These are phyloP conservation scores for Porites australiensis DNA, from an alignment of 64 coral and sea anemone species.

Conservation along the genomic window DNA sequence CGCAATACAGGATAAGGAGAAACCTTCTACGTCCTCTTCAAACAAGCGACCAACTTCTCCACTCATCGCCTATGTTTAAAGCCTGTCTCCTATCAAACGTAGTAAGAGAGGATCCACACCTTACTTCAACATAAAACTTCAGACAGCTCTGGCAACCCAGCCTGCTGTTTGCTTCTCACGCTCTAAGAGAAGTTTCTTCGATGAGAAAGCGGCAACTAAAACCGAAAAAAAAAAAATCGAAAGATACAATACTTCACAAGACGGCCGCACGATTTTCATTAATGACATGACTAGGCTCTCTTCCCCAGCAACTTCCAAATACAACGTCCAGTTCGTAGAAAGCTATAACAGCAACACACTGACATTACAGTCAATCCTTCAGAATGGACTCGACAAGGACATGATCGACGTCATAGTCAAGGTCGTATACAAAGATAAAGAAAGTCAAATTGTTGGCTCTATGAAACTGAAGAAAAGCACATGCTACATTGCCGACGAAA, in stretches of 20 bases:
- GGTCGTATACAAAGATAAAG: slow-evolving; percentile 42
- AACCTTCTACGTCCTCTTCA: neutral
- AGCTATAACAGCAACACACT: no score
- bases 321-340: no score
- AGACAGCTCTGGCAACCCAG: slow-evolving; percentile 1
- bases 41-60: neutral
- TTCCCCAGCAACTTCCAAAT: no score
- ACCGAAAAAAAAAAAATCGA: slow-evolving; percentile 33
- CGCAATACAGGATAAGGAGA: neutral
- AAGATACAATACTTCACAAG: slow-evolving; percentile 9
- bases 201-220: slow-evolving; percentile 40
- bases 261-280: neutral
- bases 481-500: slow-evolving; percentile 38
- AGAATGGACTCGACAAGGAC: slow-evolving; percentile 22
- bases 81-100: no score
- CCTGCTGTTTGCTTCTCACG: slow-evolving; percentile 26
- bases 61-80: slow-evolving; percentile 59
- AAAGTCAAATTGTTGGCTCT: slow-evolving; percentile 34
- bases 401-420: slow-evolving; percentile 38
- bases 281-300: no score
- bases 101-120: slow-evolving; percentile 28
- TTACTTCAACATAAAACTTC: slow-evolving; percentile 50
- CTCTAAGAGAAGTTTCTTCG: slow-evolving; percentile 39
- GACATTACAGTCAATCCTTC: no score
- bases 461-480: slow-evolving; percentile 40